These are phyloP conservation scores for Climacteris rufus DNA, from an alignment of 2,113 vertebrate species.

Conservation along the genomic window DNA sequence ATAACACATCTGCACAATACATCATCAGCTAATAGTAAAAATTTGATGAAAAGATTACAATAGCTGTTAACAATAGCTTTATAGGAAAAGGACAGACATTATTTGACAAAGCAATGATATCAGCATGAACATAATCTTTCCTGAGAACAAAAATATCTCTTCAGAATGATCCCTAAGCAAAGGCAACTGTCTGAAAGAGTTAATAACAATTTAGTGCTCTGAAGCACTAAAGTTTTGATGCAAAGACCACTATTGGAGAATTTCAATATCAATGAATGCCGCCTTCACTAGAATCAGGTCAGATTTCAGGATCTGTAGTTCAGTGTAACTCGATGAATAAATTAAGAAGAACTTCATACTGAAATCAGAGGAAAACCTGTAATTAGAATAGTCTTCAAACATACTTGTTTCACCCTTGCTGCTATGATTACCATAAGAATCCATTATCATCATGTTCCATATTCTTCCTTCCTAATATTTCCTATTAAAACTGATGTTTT, in stretches of 20 bases:
- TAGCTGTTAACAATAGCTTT: background rate
- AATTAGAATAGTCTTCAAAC: background rate
- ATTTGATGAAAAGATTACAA: background rate
- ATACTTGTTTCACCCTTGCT: background rate
- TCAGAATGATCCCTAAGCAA: background rate
- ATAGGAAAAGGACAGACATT: background rate
- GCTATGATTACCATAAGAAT: background rate
- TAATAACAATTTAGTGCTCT: background rate
- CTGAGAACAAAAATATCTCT: background rate
- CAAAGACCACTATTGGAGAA: background rate
- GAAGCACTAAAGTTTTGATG: background rate
- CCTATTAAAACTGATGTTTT: background rate
- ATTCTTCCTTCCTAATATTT: background rate
- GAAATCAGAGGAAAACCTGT: conserved; percentile 1
- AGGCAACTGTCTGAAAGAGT: background rate
- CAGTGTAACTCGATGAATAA: background rate
- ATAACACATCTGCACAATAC: background rate
- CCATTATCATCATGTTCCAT: background rate
- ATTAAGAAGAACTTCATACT: background rate
- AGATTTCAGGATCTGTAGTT: background rate
- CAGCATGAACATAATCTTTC: background rate
- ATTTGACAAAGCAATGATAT: background rate
- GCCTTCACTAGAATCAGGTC: background rate
- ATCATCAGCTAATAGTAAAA: background rate
- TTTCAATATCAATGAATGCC: background rate